Evolutionary conservation across 2,888 invertebrate species (phyloP).

Genomic region (Cosmia trapezina): DNA sequence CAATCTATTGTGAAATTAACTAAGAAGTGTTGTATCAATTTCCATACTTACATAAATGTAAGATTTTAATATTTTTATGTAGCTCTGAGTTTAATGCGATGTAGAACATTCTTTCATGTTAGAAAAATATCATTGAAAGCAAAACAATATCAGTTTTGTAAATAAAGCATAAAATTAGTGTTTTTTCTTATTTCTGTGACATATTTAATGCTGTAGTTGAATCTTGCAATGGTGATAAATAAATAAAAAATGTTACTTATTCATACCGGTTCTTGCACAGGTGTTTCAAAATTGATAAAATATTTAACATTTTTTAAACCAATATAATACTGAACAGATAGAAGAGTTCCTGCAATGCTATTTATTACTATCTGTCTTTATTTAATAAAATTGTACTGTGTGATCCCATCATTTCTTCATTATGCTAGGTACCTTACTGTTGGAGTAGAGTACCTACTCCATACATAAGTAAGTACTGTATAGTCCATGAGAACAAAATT

Average conservation of each 20-base stretch:
- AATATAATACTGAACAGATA: background rate
- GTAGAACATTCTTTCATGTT: background rate
- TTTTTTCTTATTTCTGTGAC: background rate
- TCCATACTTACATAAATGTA: slow-evolving; percentile 1
- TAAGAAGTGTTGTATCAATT: background rate
- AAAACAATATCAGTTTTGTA: background rate
- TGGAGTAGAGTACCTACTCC: slow-evolving; percentile 11
- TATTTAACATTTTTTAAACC: background rate
- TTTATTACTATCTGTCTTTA: background rate
- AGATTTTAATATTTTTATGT: slow-evolving; percentile 1
- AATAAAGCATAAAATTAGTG: background rate
- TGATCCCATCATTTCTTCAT: background rate
- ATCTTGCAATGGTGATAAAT: slow-evolving; percentile 2
- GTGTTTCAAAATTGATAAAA: background rate
- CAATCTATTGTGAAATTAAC: background rate
- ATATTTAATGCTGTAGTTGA: background rate
- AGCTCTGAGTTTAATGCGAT: background rate
- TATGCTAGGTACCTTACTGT: background rate
- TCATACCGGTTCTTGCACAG: background rate
- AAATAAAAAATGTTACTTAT: too few species aligned
- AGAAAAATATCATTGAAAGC: background rate
- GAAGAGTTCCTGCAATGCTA: background rate
- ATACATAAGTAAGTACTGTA: background rate
- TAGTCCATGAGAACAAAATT: background rate
- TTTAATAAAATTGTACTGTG: background rate